Base-by-base conservation (phyloP, 2,113 vertebrate genomes). In the Anarrhichthys ocellatus region DNA sequence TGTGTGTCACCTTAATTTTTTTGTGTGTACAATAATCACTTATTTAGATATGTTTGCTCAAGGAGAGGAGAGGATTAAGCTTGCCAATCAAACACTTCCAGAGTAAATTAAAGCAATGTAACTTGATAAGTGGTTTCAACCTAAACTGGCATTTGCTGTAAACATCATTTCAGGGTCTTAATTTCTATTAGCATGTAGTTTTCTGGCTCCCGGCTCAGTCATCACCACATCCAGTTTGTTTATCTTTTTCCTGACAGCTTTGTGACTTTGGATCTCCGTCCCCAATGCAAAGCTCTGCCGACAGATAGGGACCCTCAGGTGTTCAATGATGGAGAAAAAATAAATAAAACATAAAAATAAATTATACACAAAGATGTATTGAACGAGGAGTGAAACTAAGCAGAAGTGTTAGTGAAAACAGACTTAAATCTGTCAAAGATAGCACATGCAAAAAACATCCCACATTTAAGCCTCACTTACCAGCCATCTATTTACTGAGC, bases 251-350 rank as follows among this genome's bases (percentile, higher is more conserved):
- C 74, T 80, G 67, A 73, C 83, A 85, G 83, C 85, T 81, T 68
- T 81, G 73, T 86, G 87, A 74, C 86, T 90, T 77, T 84, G 52
- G 78, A 74, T 86, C 71, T 75, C 75, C 34, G 5, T 83, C 86
- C 13, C 50, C 76, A 82, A 80, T 86, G 71, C 71, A 18, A 22
- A 24, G 65, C 86, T 73, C 82, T 77, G 61, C 61, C 73, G 77
- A 85, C 54, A 76, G 59, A 80, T 82, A 29, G 22, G 32, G 46
- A 83, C 76, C 78, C 77, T 73, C 59, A 76, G 20, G 83, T 80
- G 70, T 76, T 67, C 77, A 81, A 84, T 70, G 63, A 73, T 27
- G 73, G 7, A 46, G 66, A 70, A 65, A 27, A 70, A 34, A 32
- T 32, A 4, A 77, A 65, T 22, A 59, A 63, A 38, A 52, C 32